These are phyloP conservation scores for Eudasyphora cyanicolor DNA, from an alignment of 2,888 invertebrate genomes.

Conservation along the genomic window DNA sequence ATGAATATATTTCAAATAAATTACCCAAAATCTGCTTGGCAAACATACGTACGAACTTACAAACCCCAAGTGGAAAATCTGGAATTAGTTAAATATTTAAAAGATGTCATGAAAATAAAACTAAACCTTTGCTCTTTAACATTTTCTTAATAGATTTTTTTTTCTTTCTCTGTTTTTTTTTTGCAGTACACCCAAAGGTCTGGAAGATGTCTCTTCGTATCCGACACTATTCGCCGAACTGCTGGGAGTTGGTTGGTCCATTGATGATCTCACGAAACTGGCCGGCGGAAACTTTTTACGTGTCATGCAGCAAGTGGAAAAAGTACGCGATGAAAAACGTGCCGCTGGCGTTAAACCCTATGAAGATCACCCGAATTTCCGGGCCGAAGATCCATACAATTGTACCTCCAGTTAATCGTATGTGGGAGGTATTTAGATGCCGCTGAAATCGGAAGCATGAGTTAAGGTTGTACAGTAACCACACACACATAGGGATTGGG, in stretches of 20 bases:
- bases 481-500: not conserved
- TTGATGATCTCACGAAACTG: constrained; percentile 88
- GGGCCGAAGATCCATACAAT: constrained; percentile 79
- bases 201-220: constrained; percentile 90
- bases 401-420: constrained; percentile 79
- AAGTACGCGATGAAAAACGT: constrained; percentile 86
- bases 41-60: not conserved
- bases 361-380: constrained; percentile 83
- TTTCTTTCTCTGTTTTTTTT: not conserved
- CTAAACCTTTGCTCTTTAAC: not conserved
- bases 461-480: constrained; percentile 9
- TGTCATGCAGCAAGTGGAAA: constrained; percentile 84
- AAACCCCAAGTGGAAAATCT: not conserved
- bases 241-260: constrained; percentile 89
- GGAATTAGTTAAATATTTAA: constrained; percentile 14
- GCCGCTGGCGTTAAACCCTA: constrained; percentile 86
- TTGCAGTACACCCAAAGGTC: constrained; percentile 88
- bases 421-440: constrained; percentile 65
- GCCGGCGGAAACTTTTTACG: constrained; percentile 89
- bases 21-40: not conserved
- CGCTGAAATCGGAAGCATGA: not conserved
- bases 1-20: constrained; percentile 24
- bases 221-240: constrained; percentile 89
- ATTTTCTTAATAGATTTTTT: not conserved
- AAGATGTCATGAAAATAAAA: not conserved